Percentiles rank a stretch among this genome's conserved stretches.
Conservation (phyloP, 1,140 invertebrate species). For the Heliconius eleuchia region DNA sequence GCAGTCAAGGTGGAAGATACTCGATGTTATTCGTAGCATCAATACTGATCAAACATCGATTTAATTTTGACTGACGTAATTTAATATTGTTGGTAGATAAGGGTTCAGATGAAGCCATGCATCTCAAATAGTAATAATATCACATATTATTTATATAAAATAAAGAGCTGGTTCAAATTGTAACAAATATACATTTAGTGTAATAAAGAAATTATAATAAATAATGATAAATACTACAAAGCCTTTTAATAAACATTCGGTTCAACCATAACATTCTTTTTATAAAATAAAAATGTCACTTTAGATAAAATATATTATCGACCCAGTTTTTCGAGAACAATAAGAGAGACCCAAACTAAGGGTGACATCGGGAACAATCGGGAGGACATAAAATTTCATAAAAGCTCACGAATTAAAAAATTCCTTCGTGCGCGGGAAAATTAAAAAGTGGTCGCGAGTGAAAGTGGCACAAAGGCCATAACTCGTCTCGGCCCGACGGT, state of each 20-base stretch:
- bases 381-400: constrained; percentile 67
- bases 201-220: neutral
- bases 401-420: constrained; percentile 71
- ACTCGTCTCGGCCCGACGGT: constrained; percentile 68
- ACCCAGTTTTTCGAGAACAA: constrained; percentile 44
- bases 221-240: neutral
- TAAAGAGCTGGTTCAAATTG: neutral
- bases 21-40: neutral
- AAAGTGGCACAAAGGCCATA: constrained; percentile 76
- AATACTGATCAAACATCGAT: constrained; percentile 14
- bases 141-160: neutral
- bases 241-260: neutral
- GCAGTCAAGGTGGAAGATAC: constrained; percentile 18
- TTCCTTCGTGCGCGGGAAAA: constrained; percentile 59
- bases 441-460: constrained; percentile 67
- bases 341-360: constrained; percentile 46
- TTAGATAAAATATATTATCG: constrained; percentile 35
- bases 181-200: neutral
- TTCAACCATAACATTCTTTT: neutral
- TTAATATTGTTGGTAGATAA: constrained; percentile 33
- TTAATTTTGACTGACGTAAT: constrained; percentile 34
- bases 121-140: neutral
- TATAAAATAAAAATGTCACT: constrained; percentile 27
- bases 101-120: constrained; percentile 24
- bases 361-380: constrained; percentile 53